Evolutionary conservation across 2,888 invertebrate genomes (phyloP), one percentile per base, ranked within the genome.

Genomic region (Nemurella pictetii): DNA sequence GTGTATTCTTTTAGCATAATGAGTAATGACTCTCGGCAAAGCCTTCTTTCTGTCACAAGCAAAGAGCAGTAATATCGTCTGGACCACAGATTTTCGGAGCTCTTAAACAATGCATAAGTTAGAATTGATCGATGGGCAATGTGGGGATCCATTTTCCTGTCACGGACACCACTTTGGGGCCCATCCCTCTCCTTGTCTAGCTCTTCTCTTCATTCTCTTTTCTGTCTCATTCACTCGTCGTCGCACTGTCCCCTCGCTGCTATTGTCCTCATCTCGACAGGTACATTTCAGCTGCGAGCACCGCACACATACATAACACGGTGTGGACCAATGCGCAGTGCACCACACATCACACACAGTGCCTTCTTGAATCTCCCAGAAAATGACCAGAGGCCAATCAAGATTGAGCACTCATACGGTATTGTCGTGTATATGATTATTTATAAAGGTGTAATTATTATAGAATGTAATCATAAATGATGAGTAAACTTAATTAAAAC

Each of bases 81-180:
- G 55, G 80, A 84, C 36, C 26, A 86, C 86, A 86, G 85, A 86
- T 86, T 86, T 86, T 83, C 86, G 84, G 84, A 84, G 85, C 86
- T 85, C 85, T 85, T 86, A 86, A 86, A 86, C 86, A 86, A 86
- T 86, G 86, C 86, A 86, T 85, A 86, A 85, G 84, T 85, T 85
- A 85, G 85, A 85, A 73, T 85, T 86, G 86, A 86, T 86, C 86
- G 86, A 86, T 86, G 86, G 85, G 83, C 86, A 82, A 84, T 83
- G 83, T 30, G 86, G 86, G 86, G 86, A 85, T 86, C 86, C 85
- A 86, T 86, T 85, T 86, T 85, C 84, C 86, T 86, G 86, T 86
- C 86, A 86, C 55, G 84, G 85, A 81, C 85, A 84, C 86, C 86
- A 85, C 86, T 86, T 85, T 84, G 84, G 86, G 85, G 85, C 84